A percentile compares a stretch with the other conserved stretches of the same genome.
Conservation (phyloP, 1,140 invertebrate genomes). For the Papilio polytes region DNA sequence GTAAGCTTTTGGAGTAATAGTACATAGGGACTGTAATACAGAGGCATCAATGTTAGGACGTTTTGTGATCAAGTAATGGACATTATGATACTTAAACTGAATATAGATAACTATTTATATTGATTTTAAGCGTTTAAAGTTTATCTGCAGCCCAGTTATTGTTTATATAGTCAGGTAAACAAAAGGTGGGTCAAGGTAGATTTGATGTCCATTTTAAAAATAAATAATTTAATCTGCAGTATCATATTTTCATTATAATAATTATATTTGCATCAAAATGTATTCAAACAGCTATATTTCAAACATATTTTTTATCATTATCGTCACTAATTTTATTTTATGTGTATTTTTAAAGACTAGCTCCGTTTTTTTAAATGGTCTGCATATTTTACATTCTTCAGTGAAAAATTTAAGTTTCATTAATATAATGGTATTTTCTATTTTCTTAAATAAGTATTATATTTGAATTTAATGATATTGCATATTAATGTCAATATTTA, state of each 20-base stretch:
- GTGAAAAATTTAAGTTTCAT: not conserved
- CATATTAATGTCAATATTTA: conserved; percentile 28
- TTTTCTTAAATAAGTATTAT: not conserved
- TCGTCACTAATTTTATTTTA: not conserved
- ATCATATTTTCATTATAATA: conserved; percentile 12
- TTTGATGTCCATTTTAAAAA: conserved; percentile 31
- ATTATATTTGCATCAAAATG: not conserved
- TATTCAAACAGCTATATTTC: too few species aligned
- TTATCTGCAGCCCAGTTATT: conserved; percentile 50
- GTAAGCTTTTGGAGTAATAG: conserved; percentile 54
- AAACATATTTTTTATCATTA: not conserved
- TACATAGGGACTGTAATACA: conserved; percentile 23
- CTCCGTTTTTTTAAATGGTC: too few species aligned
- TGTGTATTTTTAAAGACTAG: too few species aligned
- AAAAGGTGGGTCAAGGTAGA: conserved; percentile 48
- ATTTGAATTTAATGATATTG: conserved; percentile 26
- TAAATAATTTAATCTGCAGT: conserved; percentile 28
- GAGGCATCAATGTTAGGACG: not conserved
- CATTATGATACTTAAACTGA: conserved; percentile 30
- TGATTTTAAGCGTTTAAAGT: conserved; percentile 48
- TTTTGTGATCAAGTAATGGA: conserved; percentile 9
- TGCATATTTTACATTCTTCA: not conserved
- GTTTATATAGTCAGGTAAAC: conserved; percentile 50
- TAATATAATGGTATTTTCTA: not conserved
- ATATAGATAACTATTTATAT: conserved; percentile 37